Evolutionary conservation across 2,797 vertebrate genomes (phyloP).

Genomic region (Selene dorsalis): DNA sequence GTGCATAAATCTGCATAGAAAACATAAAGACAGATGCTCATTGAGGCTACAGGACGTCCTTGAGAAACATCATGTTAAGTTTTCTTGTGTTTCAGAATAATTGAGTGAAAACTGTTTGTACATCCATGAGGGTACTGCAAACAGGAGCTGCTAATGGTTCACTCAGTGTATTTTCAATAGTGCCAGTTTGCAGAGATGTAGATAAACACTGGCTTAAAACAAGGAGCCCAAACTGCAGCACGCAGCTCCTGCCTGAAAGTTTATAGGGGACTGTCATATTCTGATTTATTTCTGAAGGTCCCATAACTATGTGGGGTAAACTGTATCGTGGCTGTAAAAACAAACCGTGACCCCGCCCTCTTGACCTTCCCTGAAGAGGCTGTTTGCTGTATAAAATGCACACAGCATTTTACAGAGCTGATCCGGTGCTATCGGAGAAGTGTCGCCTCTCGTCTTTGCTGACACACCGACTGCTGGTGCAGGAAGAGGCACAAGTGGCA

Average conservation of each 20-base stretch:
- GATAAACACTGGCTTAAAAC: neutral
- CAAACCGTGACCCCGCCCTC: neutral
- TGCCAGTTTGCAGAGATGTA: neutral
- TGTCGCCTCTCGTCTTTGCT: constrained; percentile 38
- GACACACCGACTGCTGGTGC: constrained; percentile 42
- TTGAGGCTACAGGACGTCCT: too few species aligned
- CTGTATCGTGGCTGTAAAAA: constrained; percentile 1
- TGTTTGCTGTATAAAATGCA: constrained; percentile 34
- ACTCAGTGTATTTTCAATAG: neutral
- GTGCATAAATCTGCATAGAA: too few species aligned
- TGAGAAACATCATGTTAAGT: too few species aligned
- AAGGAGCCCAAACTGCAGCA: too few species aligned
- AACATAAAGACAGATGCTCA: too few species aligned
- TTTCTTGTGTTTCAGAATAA: too few species aligned
- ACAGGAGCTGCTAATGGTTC: neutral
- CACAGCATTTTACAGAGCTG: constrained; percentile 57
- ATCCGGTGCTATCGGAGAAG: constrained; percentile 64
- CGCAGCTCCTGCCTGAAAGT: neutral
- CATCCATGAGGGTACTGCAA: neutral
- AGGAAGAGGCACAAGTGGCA: constrained; percentile 41
- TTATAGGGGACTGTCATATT: too few species aligned
- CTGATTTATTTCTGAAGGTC: neutral
- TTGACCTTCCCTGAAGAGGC: constrained; percentile 44
- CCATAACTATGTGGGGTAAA: neutral
- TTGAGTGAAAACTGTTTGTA: too few species aligned